Conservation (phyloP, 2,113 vertebrate genomes). For the Syrmaticus mikado region DNA sequence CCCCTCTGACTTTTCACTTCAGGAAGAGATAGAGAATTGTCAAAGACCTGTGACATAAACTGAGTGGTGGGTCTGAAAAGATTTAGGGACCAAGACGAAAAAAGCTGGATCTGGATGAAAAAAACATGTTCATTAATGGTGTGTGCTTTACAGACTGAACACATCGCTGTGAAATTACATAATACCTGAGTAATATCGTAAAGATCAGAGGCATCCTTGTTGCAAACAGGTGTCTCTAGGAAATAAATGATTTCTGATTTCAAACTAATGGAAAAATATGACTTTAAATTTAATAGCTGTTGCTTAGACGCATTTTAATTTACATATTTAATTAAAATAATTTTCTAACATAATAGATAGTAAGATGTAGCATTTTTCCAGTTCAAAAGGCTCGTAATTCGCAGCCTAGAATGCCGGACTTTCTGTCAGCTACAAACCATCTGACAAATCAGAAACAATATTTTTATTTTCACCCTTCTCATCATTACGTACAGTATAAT, state of each 20-base stretch:
- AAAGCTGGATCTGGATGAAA: not conserved
- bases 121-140: not conserved
- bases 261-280: not conserved
- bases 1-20: not conserved
- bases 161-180: not conserved
- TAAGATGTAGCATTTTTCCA: not conserved
- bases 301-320: not conserved
- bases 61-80: not conserved
- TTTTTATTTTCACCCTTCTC: constrained; percentile 62
- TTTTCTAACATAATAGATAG: not conserved
- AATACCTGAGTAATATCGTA: not conserved
- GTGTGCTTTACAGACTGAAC: not conserved
- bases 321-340: not conserved
- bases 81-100: not conserved
- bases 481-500: constrained; percentile 61
- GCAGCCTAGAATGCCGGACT: constrained; percentile 32
- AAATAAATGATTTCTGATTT: not conserved
- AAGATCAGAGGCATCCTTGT: not conserved
- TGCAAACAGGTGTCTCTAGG: not conserved
- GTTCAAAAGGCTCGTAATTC: not conserved
- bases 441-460: constrained; percentile 39
- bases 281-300: not conserved
- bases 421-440: constrained; percentile 5
- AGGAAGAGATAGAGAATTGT: not conserved
- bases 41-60: not conserved